Conservation (phyloP, 2,113 vertebrate genomes). For the Gracilinanus agilis region DNA sequence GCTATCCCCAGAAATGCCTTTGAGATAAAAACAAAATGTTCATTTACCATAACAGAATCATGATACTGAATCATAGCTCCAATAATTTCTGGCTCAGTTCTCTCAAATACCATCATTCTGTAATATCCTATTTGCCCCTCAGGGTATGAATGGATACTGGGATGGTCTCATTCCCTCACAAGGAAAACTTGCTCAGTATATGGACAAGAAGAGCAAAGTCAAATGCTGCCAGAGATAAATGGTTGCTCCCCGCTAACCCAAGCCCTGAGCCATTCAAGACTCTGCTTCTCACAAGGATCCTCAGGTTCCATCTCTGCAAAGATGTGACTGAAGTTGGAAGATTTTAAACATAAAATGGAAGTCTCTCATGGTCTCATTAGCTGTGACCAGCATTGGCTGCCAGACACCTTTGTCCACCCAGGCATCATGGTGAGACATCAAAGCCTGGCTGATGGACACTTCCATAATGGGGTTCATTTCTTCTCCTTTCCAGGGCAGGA, state of each 20-base stretch:
- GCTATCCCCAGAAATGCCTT: neutral
- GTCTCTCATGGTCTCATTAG: neutral
- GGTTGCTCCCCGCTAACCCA: neutral
- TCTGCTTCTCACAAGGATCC: neutral
- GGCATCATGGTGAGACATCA: neutral
- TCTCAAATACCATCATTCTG: neutral
- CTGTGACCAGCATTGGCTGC: neutral
- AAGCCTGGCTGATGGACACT: neutral
- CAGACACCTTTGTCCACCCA: neutral
- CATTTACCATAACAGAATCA: neutral
- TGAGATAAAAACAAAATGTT: neutral
- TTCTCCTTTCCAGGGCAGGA: neutral
- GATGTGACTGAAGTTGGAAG: neutral
- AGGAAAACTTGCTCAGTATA: neutral
- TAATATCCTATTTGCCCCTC: neutral
- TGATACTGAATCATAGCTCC: neutral
- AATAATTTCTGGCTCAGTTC: neutral
- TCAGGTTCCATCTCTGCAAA: neutral
- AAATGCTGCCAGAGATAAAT: neutral
- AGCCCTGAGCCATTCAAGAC: neutral
- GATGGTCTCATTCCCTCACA: neutral
- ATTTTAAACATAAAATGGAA: neutral
- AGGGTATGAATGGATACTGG: neutral
- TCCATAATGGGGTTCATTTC: neutral
- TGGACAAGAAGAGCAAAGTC: neutral